Conservation (phyloP, 2,797 vertebrate species). For the Falco novaeseelandiae region DNA sequence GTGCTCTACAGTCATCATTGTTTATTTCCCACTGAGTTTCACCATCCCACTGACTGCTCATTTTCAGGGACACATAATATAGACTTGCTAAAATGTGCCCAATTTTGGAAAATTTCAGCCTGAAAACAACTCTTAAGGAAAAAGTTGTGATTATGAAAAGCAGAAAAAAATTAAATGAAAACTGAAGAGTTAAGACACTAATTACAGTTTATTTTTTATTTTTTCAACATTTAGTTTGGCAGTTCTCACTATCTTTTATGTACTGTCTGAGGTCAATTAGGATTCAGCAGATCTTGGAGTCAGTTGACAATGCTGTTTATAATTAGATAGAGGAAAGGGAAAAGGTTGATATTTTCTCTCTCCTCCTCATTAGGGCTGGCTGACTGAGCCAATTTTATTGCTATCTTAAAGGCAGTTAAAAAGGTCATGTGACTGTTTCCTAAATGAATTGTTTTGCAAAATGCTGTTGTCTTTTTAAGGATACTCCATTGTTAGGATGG, state of each 20-base stretch:
- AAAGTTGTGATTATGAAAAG: not conserved
- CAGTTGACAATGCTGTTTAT: constrained; percentile 55
- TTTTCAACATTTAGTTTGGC: constrained; percentile 52
- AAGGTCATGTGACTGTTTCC: constrained; percentile 59
- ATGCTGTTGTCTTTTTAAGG: constrained; percentile 36
- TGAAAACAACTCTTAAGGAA: not conserved
- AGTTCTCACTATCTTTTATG: constrained; percentile 21
- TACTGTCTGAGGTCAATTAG: constrained; percentile 48
- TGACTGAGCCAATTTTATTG: constrained; percentile 62
- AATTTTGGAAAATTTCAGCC: not conserved
- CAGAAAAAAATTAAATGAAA: not conserved
- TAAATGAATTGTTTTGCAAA: constrained; percentile 62
- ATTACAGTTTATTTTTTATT: not conserved
- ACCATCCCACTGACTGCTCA: not conserved
- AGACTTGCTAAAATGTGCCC: not conserved
- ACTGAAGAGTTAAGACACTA: constrained; percentile 34
- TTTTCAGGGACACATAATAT: constrained; percentile 2
- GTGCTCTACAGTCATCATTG: not conserved
- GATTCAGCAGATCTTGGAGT: constrained; percentile 52
- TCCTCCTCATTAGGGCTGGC: constrained; percentile 32
- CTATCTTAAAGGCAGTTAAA: constrained; percentile 69
- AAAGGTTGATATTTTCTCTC: constrained; percentile 50
- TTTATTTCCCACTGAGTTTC: constrained; percentile 26
- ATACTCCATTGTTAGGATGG: not conserved
- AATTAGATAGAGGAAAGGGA: constrained; percentile 52